Evolutionary conservation across 1,140 invertebrate genomes (phyloP).

Genomic region (Bombus fervidus): DNA sequence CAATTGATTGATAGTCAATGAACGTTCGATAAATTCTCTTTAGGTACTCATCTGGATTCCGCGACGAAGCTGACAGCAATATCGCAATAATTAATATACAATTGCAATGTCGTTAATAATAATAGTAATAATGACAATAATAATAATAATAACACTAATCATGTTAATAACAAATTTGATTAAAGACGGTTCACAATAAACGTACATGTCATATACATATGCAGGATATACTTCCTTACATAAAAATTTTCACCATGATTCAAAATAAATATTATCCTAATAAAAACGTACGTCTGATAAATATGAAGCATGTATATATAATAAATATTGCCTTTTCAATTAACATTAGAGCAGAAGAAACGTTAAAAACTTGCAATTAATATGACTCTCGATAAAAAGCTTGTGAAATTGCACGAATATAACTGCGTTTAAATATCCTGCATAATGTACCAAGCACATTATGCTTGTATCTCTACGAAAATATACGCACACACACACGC

Average conservation of each 20-base stretch:
- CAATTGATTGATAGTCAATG: constrained; percentile 61
- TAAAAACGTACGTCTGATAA: constrained; percentile 1
- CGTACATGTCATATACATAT: constrained; percentile 43
- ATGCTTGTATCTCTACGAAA: constrained; percentile 35
- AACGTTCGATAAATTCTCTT: constrained; percentile 68
- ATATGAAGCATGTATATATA: background rate
- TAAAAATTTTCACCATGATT: constrained; percentile 13
- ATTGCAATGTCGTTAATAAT: constrained; percentile 62
- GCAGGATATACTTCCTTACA: constrained; percentile 40
- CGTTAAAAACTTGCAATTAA: background rate
- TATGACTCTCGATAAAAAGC: background rate
- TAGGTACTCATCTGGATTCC: constrained; percentile 48
- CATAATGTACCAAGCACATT: constrained; percentile 34
- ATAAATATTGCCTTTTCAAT: background rate
- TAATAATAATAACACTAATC: constrained; percentile 32
- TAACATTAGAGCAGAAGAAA: background rate
- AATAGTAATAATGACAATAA: constrained; percentile 44
- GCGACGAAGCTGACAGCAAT: constrained; percentile 51
- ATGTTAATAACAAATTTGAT: constrained; percentile 64
- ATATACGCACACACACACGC: constrained; percentile 1
- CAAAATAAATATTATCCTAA: constrained; percentile 25
- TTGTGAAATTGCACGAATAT: constrained; percentile 11
- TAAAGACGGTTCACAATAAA: constrained; percentile 50
- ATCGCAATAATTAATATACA: constrained; percentile 64
- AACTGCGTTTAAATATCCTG: constrained; percentile 25